Percentiles rank a stretch among this genome's conserved stretches.
Evolutionary conservation across 2,888 invertebrate species (phyloP).

Genomic region (Cheilosia vulpina): DNA sequence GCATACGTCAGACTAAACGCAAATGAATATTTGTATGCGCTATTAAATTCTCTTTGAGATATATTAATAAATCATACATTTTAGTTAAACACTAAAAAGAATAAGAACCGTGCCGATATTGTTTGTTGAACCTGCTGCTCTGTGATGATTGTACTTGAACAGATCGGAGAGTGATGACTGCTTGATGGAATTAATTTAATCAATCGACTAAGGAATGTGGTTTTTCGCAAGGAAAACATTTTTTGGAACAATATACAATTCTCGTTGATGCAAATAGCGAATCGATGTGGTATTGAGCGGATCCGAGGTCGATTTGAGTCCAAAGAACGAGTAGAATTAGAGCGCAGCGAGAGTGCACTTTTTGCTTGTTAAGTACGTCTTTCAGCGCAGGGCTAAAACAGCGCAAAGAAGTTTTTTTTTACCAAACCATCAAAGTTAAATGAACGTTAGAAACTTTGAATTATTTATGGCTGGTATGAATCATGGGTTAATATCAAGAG

Average conservation of each 20-base stretch:
- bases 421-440: too few relatives aligned
- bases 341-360: too few relatives aligned
- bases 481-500: too few relatives aligned
- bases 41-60: slow-evolving; percentile 11
- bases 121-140: slow-evolving; percentile 32
- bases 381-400: too few relatives aligned
- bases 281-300: too few relatives aligned
- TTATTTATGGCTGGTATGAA: too few relatives aligned
- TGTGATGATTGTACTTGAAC: slow-evolving; percentile 29
- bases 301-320: too few relatives aligned
- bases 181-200: slow-evolving; percentile 12
- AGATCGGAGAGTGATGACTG: slow-evolving; percentile 18
- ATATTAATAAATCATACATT: slow-evolving; percentile 31
- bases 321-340: too few relatives aligned
- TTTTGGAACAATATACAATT: neutral
- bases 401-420: too few relatives aligned
- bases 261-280: neutral
- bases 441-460: too few relatives aligned
- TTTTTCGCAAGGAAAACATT: neutral
- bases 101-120: slow-evolving; percentile 9
- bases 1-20: slow-evolving; percentile 10
- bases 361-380: too few relatives aligned
- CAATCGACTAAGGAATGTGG: slow-evolving; percentile 7
- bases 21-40: neutral
- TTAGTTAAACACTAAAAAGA: slow-evolving; percentile 14